Percentiles rank a stretch among this genome's conserved stretches.
Conservation (phyloP, 2,113 vertebrate genomes). For the Lamprotornis superbus region DNA sequence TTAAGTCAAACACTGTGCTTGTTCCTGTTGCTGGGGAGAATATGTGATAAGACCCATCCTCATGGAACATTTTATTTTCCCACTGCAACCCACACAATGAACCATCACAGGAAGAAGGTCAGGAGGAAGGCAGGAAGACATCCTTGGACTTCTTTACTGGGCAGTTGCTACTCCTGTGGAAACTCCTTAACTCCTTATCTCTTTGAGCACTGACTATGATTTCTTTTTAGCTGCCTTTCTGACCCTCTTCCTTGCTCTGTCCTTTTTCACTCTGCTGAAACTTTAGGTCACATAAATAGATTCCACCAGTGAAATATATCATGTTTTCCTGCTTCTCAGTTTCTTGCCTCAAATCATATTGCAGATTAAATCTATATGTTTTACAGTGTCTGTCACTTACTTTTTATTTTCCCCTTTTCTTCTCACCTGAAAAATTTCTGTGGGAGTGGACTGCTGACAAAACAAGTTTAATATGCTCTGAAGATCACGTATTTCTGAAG, state of each 20-base stretch:
- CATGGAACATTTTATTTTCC: background rate
- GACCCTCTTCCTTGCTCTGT: background rate
- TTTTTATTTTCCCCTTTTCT: background rate
- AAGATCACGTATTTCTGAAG: background rate
- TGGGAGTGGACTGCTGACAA: background rate
- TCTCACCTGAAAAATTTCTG: background rate
- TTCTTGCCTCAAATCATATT: background rate
- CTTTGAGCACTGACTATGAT: background rate
- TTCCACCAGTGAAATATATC: background rate
- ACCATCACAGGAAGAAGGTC: background rate
- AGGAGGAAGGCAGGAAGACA: background rate
- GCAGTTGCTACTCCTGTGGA: background rate
- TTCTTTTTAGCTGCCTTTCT: background rate
- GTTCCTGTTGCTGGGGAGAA: background rate
- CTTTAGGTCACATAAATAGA: background rate
- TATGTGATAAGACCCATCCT: background rate
- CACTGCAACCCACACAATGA: background rate
- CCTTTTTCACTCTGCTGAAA: background rate
- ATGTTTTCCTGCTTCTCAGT: background rate
- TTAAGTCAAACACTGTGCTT: background rate
- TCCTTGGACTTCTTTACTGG: background rate
- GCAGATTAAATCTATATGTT: background rate
- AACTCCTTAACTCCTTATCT: background rate
- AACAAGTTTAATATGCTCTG: background rate
- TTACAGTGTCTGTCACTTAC: background rate